These are phyloP conservation scores for Sinohyriopsis cumingii DNA, from an alignment of 2,888 invertebrate genomes.

Conservation along the genomic window DNA sequence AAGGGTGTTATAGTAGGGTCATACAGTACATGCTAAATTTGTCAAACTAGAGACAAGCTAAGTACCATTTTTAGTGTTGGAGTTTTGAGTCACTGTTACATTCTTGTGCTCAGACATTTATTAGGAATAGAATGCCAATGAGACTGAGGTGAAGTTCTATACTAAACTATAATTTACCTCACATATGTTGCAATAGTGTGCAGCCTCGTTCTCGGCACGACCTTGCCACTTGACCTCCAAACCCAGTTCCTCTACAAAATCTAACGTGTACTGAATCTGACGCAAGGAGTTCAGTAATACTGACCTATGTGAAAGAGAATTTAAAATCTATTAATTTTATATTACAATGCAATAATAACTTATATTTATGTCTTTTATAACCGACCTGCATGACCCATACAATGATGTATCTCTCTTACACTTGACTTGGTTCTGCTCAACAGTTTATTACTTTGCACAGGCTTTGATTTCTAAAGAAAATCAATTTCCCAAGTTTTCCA, in stretches of 20 bases:
- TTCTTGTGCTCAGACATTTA: too few relatives aligned
- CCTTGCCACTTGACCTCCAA: conserved; percentile 95
- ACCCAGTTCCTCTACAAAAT: conserved; percentile 87
- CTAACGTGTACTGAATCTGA: conserved; percentile 89
- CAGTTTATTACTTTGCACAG: too few relatives aligned
- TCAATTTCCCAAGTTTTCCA: too few relatives aligned
- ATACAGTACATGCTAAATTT: too few relatives aligned
- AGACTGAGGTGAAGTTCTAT: background rate
- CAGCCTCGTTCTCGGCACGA: conserved; percentile 87
- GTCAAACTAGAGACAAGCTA: too few relatives aligned
- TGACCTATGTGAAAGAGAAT: conserved; percentile 76
- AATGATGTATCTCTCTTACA: too few relatives aligned
- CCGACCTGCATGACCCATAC: background rate
- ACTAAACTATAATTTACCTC: conserved; percentile 79
- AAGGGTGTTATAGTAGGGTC: too few relatives aligned
- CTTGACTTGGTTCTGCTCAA: too few relatives aligned
- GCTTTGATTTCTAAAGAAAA: too few relatives aligned
- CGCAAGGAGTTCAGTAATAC: conserved; percentile 87
- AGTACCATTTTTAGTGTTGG: too few relatives aligned
- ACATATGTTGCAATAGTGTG: conserved; percentile 98
- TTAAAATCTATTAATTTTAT: background rate
- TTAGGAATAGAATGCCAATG: too few relatives aligned
- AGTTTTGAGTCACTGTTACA: too few relatives aligned
- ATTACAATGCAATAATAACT: conserved; percentile 1
- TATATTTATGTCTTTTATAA: background rate